Evolutionary conservation across 1,140 invertebrate genomes (phyloP).

Genomic region (Eufriesea mexicana): DNA sequence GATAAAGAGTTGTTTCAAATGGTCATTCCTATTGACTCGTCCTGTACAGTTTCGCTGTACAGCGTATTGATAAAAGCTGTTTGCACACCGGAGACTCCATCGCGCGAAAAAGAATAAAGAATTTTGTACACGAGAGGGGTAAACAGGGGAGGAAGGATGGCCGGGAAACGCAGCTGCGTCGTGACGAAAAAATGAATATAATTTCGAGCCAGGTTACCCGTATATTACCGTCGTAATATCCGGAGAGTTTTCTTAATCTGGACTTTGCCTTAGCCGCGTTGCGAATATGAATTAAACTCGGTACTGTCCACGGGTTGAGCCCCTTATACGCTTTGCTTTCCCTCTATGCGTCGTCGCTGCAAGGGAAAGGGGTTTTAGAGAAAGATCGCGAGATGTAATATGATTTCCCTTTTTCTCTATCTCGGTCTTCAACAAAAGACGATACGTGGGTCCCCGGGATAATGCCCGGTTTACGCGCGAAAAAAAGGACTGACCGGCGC

Average conservation of each 20-base stretch:
- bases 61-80: too few relatives aligned
- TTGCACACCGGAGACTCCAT: too few relatives aligned
- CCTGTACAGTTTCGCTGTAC: too few relatives aligned
- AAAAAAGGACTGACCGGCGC: not conserved
- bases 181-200: conserved; percentile 17
- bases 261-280: conserved; percentile 2
- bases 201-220: not conserved
- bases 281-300: conserved; percentile 20
- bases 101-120: too few relatives aligned
- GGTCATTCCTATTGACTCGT: too few relatives aligned
- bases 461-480: not conserved
- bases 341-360: not conserved
- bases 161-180: not conserved
- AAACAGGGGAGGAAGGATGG: not conserved
- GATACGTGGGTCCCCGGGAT: not conserved
- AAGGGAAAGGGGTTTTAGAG: not conserved
- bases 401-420: not conserved
- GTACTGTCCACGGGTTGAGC: not conserved
- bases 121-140: too few relatives aligned
- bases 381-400: not conserved
- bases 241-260: conserved; percentile 30
- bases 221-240: conserved; percentile 16
- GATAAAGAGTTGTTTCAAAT: too few relatives aligned
- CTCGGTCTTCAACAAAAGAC: not conserved
- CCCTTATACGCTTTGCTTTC: not conserved